phyloP scores from a whole-genome alignment of 2,888 invertebrate genomes.

The Litoditis marina region DNA sequence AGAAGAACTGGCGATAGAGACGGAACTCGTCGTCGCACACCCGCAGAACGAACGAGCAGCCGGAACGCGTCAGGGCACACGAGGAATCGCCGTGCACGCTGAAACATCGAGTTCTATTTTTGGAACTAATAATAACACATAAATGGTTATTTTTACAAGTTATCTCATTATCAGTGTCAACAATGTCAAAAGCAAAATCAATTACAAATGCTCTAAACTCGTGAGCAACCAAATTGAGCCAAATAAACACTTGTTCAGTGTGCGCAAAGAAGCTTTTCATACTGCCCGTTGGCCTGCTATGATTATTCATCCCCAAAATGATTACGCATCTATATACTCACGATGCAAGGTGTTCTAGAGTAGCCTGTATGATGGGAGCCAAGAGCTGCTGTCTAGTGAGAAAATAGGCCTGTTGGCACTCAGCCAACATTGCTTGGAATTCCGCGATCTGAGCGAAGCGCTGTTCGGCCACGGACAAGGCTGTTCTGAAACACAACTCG shows the following conservation, averaged over 20 bases:
- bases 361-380: constrained; percentile 53
- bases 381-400: constrained; percentile 50
- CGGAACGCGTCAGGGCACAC: constrained; percentile 70
- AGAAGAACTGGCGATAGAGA: constrained; percentile 85
- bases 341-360: constrained; percentile 40
- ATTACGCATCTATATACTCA: no score
- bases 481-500: constrained; percentile 34
- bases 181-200: no score
- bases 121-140: neutral
- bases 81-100: constrained; percentile 50
- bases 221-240: no score
- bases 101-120: constrained; percentile 9
- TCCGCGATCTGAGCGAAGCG: constrained; percentile 52
- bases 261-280: no score
- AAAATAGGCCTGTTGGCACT: constrained; percentile 58
- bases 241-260: no score
- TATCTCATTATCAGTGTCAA: no score
- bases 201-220: no score
- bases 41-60: constrained; percentile 85
- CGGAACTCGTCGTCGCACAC: constrained; percentile 91
- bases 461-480: constrained; percentile 52
- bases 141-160: neutral
- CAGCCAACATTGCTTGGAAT: constrained; percentile 56
- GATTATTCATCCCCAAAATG: no score
- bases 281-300: no score